These are phyloP conservation scores for Cavia porcellus DNA, from an alignment of 2,113 vertebrate species.

Conservation along the genomic window DNA sequence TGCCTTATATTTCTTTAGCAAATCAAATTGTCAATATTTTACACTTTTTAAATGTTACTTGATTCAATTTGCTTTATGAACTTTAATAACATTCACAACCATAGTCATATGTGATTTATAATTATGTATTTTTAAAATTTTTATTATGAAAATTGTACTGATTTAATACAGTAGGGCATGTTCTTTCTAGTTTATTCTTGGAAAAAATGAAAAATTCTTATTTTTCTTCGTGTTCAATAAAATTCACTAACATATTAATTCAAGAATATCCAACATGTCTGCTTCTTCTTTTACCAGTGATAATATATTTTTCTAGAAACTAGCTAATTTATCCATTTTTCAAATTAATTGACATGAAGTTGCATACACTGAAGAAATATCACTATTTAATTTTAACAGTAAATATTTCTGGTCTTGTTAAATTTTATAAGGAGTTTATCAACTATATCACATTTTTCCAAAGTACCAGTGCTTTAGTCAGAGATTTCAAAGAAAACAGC, in stretches of 20 bases:
- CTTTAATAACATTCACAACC: background rate
- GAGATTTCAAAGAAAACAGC: too few relatives aligned
- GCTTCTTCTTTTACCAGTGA: background rate
- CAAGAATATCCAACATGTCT: slow-evolving; percentile 9
- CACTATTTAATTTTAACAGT: background rate
- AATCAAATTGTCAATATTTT: background rate
- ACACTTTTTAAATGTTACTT: background rate
- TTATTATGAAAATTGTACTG: slow-evolving; percentile 16
- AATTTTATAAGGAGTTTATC: background rate
- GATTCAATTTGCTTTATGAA: background rate
- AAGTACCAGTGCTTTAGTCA: background rate
- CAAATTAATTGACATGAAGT: background rate
- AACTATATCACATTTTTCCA: slow-evolving; percentile 5
- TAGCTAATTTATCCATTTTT: slow-evolving; percentile 10
- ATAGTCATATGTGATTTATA: background rate
- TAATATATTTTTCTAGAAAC: background rate
- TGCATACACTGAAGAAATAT: background rate
- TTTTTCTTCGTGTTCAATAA: background rate
- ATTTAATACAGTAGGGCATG: background rate
- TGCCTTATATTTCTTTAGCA: background rate
- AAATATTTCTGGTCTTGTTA: background rate
- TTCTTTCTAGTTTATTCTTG: slow-evolving; percentile 20
- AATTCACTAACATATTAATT: slow-evolving; percentile 29
- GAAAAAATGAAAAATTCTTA: background rate
- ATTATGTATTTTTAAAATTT: background rate